Percentiles rank a stretch among this genome's conserved stretches.
These are phyloP conservation scores for Pachyramphus minor DNA, from an alignment of 2,113 vertebrate genomes.

Conservation along the genomic window DNA sequence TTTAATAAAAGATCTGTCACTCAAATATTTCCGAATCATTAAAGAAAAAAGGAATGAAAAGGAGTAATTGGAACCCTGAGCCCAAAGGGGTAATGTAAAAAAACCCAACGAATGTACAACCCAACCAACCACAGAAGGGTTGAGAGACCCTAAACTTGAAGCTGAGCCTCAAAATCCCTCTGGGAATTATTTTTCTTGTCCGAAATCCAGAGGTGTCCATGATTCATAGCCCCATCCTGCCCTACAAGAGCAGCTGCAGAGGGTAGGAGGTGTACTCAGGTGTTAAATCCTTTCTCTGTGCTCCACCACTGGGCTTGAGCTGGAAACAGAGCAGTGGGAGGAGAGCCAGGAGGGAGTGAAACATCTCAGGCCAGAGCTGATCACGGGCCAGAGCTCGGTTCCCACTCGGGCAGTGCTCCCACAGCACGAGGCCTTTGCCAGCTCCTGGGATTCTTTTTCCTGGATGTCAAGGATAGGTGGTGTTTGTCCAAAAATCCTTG, in stretches of 20 bases:
- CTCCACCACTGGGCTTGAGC: background rate
- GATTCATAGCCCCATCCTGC: background rate
- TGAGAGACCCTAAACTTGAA: background rate
- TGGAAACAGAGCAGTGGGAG: background rate
- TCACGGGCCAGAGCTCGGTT: background rate
- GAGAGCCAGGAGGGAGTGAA: background rate
- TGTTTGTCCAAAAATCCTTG: background rate
- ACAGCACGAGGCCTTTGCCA: background rate
- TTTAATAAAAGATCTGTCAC: constrained; percentile 65
- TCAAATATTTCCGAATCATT: constrained; percentile 39
- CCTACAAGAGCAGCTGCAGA: background rate
- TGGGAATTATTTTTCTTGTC: constrained; percentile 16
- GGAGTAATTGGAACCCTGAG: constrained; percentile 11
- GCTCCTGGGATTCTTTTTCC: background rate
- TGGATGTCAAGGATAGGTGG: background rate
- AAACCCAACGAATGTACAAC: background rate
- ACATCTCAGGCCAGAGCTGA: background rate
- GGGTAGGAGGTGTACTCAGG: background rate
- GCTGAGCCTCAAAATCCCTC: background rate
- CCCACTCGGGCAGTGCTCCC: background rate
- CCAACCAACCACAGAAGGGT: background rate
- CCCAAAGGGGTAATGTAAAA: background rate
- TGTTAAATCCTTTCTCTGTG: background rate
- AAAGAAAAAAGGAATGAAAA: background rate
- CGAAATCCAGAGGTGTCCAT: background rate